Base-by-base conservation (phyloP, 2,797 vertebrate genomes). In the Naso thynnoides region DNA sequence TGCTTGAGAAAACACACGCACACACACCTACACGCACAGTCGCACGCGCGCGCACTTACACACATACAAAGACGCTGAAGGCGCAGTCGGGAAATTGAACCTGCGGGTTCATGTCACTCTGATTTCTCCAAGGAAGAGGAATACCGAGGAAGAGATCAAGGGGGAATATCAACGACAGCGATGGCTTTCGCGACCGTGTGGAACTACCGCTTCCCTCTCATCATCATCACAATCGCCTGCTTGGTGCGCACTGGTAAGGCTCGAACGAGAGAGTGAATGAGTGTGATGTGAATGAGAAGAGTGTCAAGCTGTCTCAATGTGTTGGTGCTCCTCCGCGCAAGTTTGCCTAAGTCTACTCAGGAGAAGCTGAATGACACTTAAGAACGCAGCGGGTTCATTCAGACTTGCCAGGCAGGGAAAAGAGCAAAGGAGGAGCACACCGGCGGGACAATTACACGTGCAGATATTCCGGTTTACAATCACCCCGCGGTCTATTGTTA, bases 161-260 rank as follows among this genome's bases (percentile, higher is more conserved):
- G 75, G 88, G 88, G 68, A 58, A 86, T 88, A 92, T 52, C 89
- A 65, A 71, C 86, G 52, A 61, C 84, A 39, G 79, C 70, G 59
- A 95, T 95, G 94, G 92, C 94, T 89, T 70, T 86, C 41, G 60
- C 65, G 70, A 74, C 87, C 75, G 73, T 90, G 78, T 94, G 95
- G 94, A 95, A 89, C 90, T 94, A 93, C 91, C 84, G 93, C 91
- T 87, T 89, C 88, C 89, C 92, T 14, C 78, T 94, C 67, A 71
- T 83, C 87, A 44, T 92, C 79, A 54, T 94, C 54, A 67, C 91
- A 41, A 81, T 83, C 67, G 81, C 91, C 64, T 92, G 82, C 72
- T 49, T 90, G 72, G 56, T 89, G 79, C 87, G 87, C 84, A 88
- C 94, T 50, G 95, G 95, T 95, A 95, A 94, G 93, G 16, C 73